These are phyloP conservation scores for Malurus alboscapulatus DNA, from an alignment of 2,113 vertebrate species.

Conservation along the genomic window DNA sequence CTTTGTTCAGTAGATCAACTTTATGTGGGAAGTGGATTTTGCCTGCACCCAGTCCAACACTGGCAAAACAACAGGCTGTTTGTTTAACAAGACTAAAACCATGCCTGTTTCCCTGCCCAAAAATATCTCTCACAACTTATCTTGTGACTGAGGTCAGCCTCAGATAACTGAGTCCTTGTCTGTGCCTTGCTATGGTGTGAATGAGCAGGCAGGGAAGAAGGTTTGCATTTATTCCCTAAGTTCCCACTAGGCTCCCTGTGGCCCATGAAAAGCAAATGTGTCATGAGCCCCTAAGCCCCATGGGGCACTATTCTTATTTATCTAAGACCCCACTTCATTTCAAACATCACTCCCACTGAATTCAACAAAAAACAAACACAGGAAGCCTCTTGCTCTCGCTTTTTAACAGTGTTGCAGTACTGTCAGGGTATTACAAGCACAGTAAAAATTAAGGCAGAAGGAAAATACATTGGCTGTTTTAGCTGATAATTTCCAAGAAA, in stretches of 20 bases:
- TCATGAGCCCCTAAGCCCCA: background rate
- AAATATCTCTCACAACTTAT: constrained; percentile 11
- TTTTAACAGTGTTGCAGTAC: background rate
- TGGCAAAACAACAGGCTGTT: background rate
- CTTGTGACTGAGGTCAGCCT: constrained; percentile 10
- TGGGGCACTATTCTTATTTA: background rate
- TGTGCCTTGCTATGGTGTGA: fast-evolving
- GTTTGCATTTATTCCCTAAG: background rate
- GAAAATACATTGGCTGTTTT: background rate
- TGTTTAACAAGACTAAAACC: background rate
- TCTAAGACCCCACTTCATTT: background rate
- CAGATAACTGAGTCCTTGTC: background rate
- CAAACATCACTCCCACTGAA: background rate
- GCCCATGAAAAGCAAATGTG: background rate
- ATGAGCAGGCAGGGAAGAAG: background rate
- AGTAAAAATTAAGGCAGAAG: background rate
- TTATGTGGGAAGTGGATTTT: background rate
- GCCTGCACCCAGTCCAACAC: background rate
- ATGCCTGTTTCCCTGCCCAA: background rate
- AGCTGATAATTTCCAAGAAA: background rate
- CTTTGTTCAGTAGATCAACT: background rate
- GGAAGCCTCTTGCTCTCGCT: background rate
- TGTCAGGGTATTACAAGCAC: background rate
- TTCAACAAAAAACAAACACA: background rate
- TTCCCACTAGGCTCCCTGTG: background rate